Evolutionary conservation across 2,113 vertebrate species (phyloP).

Genomic region (Shinisaurus crocodilurus): DNA sequence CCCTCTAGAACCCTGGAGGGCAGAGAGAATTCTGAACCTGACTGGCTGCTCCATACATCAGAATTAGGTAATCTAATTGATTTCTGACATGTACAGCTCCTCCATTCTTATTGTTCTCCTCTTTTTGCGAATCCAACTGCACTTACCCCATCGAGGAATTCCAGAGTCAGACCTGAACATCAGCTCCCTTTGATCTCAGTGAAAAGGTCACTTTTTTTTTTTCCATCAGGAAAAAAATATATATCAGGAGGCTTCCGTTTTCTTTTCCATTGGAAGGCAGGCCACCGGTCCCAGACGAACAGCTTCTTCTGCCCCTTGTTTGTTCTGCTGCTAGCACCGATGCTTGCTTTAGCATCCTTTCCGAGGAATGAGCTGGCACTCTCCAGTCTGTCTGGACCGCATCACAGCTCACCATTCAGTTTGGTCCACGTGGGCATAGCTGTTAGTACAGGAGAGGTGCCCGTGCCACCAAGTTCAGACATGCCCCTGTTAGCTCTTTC

Average conservation of each 20-base stretch:
- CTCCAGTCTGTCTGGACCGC: not conserved
- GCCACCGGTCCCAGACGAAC: not conserved
- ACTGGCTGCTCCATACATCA: not conserved
- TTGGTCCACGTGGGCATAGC: not conserved
- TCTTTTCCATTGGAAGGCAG: not conserved
- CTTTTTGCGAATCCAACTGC: not conserved
- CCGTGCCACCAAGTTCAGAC: not conserved
- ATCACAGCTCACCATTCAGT: constrained; percentile 1
- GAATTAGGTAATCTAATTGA: not conserved
- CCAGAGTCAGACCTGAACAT: not conserved
- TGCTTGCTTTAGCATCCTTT: not conserved
- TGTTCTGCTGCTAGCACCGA: not conserved
- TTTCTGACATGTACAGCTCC: not conserved
- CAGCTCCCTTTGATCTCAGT: not conserved
- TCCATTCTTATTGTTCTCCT: not conserved
- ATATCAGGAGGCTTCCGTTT: not conserved
- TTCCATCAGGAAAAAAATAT: not conserved
- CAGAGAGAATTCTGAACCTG: not conserved
- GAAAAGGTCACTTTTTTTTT: not conserved
- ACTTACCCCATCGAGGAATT: not conserved
- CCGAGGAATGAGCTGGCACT: not conserved
- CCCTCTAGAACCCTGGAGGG: not conserved
- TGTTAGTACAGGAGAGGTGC: constrained; percentile 10
- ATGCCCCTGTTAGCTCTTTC: not conserved
- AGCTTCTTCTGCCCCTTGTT: not conserved